phyloP scores from a whole-genome alignment of 2,113 vertebrate species.

The cattle (Bos taurus) region ARS-UCD2.0 NC_037347.1:6321501-6322000 shows the following conservation, averaged over 20 bases:
- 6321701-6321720: not conserved
- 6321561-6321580: not conserved
- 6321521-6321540: not conserved
- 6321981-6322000: not conserved
- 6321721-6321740: not conserved
- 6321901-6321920: not conserved
- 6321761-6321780: too few species aligned
- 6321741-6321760: not conserved
- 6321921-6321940: not conserved
- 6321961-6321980: not conserved
- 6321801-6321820: not conserved
- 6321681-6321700: too few species aligned
- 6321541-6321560: not conserved
- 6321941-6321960: not conserved
- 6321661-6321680: not conserved
- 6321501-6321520: not conserved
- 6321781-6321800: not conserved
- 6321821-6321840: not conserved
- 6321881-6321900: not conserved
- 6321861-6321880: not conserved
- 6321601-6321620: not conserved
- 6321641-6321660: not conserved
- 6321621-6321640: not conserved
- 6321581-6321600: not conserved
- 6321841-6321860: not conserved